phyloP scores from a whole-genome alignment of 2,113 vertebrate species.

The Dromas ardeola region DNA sequence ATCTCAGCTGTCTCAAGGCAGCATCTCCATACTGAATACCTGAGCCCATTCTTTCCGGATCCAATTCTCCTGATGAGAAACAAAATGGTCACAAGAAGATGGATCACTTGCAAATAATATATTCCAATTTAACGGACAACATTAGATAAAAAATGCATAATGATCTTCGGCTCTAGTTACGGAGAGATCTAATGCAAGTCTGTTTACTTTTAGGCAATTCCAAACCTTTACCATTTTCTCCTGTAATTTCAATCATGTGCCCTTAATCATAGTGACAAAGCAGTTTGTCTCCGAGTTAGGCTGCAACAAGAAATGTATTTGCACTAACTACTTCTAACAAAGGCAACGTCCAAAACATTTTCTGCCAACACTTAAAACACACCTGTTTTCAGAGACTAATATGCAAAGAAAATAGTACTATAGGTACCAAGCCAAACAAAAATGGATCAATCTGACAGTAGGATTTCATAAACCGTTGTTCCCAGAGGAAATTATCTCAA shows the following conservation, averaged over 20 bases:
- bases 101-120: neutral
- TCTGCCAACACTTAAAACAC: neutral
- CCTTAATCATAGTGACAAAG: neutral
- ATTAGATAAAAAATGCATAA: neutral
- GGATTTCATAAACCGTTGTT: neutral
- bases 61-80: conserved; percentile 76
- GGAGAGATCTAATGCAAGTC: neutral
- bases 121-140: neutral
- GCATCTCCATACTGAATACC: conserved; percentile 83
- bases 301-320: neutral
- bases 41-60: conserved; percentile 84
- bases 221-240: neutral
- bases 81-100: neutral
- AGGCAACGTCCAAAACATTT: neutral
- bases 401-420: neutral
- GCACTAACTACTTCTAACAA: neutral
- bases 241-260: neutral
- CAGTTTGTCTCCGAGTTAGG: neutral
- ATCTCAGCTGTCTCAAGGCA: conserved; percentile 80
- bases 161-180: neutral
- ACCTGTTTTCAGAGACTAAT: neutral
- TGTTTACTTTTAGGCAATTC: neutral
- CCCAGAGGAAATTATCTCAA: neutral
- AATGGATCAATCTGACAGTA: neutral
- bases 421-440: neutral